phyloP scores from a whole-genome alignment of 2,888 invertebrate species.

The Tenthredo scrophulariae region DNA sequence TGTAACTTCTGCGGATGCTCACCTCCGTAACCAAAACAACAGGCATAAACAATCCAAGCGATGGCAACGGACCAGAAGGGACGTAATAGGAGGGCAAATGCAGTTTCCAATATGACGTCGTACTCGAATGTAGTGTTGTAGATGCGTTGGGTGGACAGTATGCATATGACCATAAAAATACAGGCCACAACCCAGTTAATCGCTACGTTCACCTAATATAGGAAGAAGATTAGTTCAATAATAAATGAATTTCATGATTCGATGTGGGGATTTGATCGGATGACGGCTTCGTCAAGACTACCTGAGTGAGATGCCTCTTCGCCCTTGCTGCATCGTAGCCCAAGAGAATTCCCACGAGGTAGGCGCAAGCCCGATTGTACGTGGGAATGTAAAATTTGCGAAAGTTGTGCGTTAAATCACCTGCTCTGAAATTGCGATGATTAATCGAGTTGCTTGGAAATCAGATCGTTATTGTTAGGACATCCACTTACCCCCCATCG shows the following conservation, averaged over 20 bases:
- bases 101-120: conserved; percentile 70
- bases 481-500: background rate
- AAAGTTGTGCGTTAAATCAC: no score
- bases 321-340: conserved; percentile 19
- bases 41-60: conserved; percentile 80
- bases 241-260: no score
- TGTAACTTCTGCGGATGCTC: conserved; percentile 44
- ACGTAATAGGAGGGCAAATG: conserved; percentile 77
- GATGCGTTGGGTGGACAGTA: conserved; percentile 15
- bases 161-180: background rate
- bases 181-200: conserved; percentile 16
- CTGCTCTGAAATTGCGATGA: background rate
- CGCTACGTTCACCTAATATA: conserved; percentile 56
- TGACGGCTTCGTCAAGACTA: background rate
- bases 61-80: conserved; percentile 79
- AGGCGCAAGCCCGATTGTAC: conserved; percentile 43
- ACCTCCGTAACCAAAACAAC: conserved; percentile 79
- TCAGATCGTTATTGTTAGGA: background rate
- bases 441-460: background rate
- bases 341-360: conserved; percentile 45
- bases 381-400: conserved; percentile 13
- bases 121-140: conserved; percentile 67
- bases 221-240: no score
- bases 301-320: conserved; percentile 20
- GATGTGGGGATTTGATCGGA: no score